Percentiles rank a stretch among this genome's conserved stretches.
These are phyloP conservation scores for Terrapene triunguis DNA, from an alignment of 2,113 vertebrate genomes.

Conservation along the genomic window DNA sequence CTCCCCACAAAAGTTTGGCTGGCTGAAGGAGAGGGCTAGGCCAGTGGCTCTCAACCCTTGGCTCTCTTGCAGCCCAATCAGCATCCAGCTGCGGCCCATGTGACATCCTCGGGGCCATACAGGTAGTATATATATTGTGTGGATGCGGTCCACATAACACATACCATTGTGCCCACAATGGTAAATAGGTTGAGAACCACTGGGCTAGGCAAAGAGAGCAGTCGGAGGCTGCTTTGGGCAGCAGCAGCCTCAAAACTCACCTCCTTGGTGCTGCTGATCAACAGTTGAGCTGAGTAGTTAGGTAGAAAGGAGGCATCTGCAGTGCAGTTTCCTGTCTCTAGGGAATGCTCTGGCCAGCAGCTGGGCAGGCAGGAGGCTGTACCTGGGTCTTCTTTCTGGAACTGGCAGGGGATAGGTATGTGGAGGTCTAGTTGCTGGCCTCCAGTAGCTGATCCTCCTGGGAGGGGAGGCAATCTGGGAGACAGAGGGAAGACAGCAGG, in stretches of 20 bases:
- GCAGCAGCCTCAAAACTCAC: background rate
- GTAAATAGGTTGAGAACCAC: too few relatives aligned
- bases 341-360: rapidly evolving
- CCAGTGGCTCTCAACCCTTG: too few relatives aligned
- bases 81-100: too few relatives aligned
- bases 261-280: rapidly evolving
- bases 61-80: too few relatives aligned
- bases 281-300: background rate
- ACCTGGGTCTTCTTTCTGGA: background rate
- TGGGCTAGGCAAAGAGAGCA: background rate
- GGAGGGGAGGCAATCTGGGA: background rate
- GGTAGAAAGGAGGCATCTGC: background rate
- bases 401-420: background rate
- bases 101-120: too few relatives aligned
- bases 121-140: too few relatives aligned
- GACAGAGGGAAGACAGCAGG: background rate
- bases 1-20: conserved; percentile 49
- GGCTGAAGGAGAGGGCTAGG: background rate
- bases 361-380: background rate
- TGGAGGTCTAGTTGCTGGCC: background rate
- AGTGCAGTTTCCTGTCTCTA: background rate
- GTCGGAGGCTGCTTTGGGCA: conserved; percentile 22
- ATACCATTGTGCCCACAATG: too few relatives aligned
- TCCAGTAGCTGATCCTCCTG: too few relatives aligned
- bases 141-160: too few relatives aligned